Percentiles rank a stretch among this genome's conserved stretches.
Conservation (phyloP, 2,888 invertebrate species). For the Mythimna impura region DNA sequence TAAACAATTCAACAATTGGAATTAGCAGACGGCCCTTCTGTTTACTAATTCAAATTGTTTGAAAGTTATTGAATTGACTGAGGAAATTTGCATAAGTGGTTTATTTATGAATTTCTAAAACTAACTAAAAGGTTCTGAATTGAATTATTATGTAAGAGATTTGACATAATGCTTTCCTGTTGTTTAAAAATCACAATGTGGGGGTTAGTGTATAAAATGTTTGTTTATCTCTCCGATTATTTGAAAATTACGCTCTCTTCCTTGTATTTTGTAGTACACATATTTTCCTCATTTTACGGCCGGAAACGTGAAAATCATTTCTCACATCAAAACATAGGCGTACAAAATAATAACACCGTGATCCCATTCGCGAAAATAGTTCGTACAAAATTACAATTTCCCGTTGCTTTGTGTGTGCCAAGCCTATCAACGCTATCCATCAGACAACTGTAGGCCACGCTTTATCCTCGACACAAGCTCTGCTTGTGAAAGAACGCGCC, state of each 20-base stretch:
- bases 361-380: neutral
- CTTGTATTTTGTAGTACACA: neutral
- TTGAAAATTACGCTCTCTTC: no score
- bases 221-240: no score
- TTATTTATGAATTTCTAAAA: neutral
- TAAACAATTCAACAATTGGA: constrained; percentile 13
- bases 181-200: no score
- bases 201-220: no score
- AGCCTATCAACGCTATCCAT: constrained; percentile 26
- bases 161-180: neutral
- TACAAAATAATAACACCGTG: constrained; percentile 2
- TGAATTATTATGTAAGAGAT: no score
- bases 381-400: constrained; percentile 22
- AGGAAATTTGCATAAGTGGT: constrained; percentile 1
- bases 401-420: constrained; percentile 1
- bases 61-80: constrained; percentile 6
- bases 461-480: constrained; percentile 22
- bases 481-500: constrained; percentile 45
- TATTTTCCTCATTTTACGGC: neutral
- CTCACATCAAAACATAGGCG: neutral
- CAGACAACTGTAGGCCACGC: constrained; percentile 28
- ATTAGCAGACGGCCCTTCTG: neutral
- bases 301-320: neutral
- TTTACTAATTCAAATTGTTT: neutral
- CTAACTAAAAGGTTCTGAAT: no score